Evolutionary conservation across 23 tunicate species (phyloP), one percentile per base, ranked within the genome.

Genomic region (Trididemnum clinides): DNA sequence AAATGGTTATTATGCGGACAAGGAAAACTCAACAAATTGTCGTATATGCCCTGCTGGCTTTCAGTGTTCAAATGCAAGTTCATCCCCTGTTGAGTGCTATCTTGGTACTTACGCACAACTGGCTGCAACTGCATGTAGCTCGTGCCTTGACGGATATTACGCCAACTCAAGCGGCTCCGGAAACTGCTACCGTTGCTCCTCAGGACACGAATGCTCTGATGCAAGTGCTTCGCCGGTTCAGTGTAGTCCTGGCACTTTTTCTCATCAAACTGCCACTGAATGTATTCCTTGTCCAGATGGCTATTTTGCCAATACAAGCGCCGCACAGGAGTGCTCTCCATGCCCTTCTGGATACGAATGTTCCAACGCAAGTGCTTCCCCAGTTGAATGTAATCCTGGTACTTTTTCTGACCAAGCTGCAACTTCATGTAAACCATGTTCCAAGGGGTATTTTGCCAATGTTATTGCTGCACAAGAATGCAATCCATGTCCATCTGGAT

Each of bases 231-330:
- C 25, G 2, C 90, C 90, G 1, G 77, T 36, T 15, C 31, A 22
- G 1, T 87, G 90, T 70, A 34, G 31, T 62, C 33, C 84, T 30
- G 87, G 87, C 25, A 28, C 39, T 27, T 89, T 78, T 64, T 88
- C 98, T 5, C 1, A 0, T 27, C 57, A 50, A 34, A 65, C 72
- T 31, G 39, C 57, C 0, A 73, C 35, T 1, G 71, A 66, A 25
- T 93, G 98, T 32, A 72, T 79, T 6, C 26, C 76, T 33, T 93
- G 98, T 39, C 79, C 35, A 21, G 27, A 34, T 0, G 97, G 97
- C 5, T 66, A 77, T 33, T 92, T 74, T 72, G 84, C 90, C 22
- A 7, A 34, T 23, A 39, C 28, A 7, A 29, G 12, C 27, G 28
- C n/a, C 30, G 28, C 83, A 22, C 28, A 4, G 27, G 28, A 18